Percentiles rank a stretch among this genome's conserved stretches.
phyloP scores from a whole-genome alignment of 2,888 invertebrate genomes.

The Odiellus spinosus region DNA sequence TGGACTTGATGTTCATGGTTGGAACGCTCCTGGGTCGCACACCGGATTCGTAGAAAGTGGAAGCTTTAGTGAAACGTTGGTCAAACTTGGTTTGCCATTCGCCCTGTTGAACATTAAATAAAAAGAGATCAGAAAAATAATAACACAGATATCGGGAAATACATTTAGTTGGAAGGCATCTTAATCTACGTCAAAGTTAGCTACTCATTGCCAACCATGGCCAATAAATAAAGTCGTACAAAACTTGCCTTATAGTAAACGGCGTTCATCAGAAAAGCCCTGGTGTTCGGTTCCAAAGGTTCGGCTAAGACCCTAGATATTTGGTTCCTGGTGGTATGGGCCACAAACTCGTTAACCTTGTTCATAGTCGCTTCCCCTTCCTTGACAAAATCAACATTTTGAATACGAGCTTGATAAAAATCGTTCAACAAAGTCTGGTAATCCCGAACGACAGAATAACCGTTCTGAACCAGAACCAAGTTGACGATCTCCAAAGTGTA shows the following conservation, averaged over 20 bases:
- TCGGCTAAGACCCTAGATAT: constrained; percentile 12
- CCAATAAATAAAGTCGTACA: constrained; percentile 1
- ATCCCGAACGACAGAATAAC: constrained; percentile 19
- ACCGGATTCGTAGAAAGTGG: constrained; percentile 23
- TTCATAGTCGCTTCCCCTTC: constrained; percentile 9
- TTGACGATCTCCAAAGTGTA: constrained; percentile 40
- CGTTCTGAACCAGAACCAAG: constrained; percentile 46
- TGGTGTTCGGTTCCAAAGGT: constrained; percentile 20
- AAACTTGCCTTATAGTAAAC: constrained; percentile 31
- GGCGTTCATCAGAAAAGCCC: constrained; percentile 34
- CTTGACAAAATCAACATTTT: constrained; percentile 13
- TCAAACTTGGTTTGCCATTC: constrained; percentile 30
- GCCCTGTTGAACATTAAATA: too few relatives aligned
- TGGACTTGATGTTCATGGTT: constrained; percentile 28
- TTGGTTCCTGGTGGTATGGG: constrained; percentile 11
- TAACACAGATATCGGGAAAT: too few relatives aligned
- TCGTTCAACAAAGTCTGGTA: constrained; percentile 8
- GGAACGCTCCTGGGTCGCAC: constrained; percentile 22
- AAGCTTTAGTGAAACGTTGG: constrained; percentile 22
- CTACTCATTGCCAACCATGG: constrained; percentile 2
- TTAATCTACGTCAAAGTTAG: constrained; percentile 1
- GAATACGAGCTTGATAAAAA: constrained; percentile 13
- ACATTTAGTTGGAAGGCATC: too few relatives aligned
- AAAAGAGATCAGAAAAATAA: too few relatives aligned
- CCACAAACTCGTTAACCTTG: constrained; percentile 16